phyloP scores from a whole-genome alignment of 2,797 vertebrate species.

The Enteromius argenteus region DNA sequence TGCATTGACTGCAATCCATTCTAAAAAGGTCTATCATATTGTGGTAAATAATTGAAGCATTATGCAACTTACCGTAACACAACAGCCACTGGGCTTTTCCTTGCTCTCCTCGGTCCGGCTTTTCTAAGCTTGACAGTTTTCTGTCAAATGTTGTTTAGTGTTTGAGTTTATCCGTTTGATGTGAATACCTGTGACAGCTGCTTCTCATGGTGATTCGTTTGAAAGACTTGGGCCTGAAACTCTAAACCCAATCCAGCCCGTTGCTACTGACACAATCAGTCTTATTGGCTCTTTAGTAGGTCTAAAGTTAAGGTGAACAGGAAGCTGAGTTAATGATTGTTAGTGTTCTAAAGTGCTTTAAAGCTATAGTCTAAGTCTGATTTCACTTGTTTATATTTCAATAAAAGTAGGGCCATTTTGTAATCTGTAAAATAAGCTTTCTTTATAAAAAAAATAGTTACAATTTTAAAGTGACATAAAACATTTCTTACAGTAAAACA shows the following conservation, averaged over 20 bases:
- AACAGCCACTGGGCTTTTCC: conserved; percentile 11
- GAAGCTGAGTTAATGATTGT: conserved; percentile 41
- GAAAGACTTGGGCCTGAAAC: conserved; percentile 32
- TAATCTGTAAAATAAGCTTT: not conserved
- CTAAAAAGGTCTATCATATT: not conserved
- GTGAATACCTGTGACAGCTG: conserved; percentile 27
- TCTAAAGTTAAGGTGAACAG: not conserved
- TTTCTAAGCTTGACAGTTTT: conserved; percentile 8
- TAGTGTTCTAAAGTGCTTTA: not conserved
- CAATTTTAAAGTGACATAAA: not conserved
- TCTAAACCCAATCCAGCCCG: not conserved
- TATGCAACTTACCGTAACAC: conserved; percentile 22
- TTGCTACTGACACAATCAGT: conserved; percentile 25
- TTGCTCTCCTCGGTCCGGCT: not conserved
- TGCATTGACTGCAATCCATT: not conserved
- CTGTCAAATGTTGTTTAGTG: conserved; percentile 6
- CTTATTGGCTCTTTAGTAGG: conserved; percentile 19
- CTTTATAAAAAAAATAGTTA: no score
- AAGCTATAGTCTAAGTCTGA: not conserved
- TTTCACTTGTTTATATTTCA: not conserved
- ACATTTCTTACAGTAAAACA: no score
- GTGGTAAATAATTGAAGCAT: not conserved
- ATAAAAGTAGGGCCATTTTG: not conserved
- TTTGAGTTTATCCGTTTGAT: not conserved
- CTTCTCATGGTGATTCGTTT: not conserved